Evolutionary conservation across 2,888 invertebrate species (phyloP), one percentile per base, ranked within the genome.

Genomic region (Choreutis nemorana): DNA sequence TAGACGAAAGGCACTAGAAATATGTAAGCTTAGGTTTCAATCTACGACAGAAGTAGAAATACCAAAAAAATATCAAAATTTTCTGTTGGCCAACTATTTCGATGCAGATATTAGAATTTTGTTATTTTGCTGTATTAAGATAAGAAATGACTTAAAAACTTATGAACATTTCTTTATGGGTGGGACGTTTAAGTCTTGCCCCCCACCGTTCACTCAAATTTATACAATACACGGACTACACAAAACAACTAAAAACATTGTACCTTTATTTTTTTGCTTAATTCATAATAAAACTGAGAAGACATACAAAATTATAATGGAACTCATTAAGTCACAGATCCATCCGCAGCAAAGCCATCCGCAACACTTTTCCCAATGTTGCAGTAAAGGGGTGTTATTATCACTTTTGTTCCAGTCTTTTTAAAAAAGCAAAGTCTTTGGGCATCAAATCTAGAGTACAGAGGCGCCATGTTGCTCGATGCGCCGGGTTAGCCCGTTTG

Each of bases 291-390:
- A 20, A 14, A 11, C 18, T 13, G 12, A 20, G 7, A 8, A 12
- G 21, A 20, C 28, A 7, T 28, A 28, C 20, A 20, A 28, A 12
- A 21, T 20, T 20, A 21, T 28, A 21, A 13, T 28, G 14, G 5
- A 11, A 13, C 13, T 28, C 10, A 20, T 28, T 12, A 28, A 20
- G 7, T 20, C 20, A 5, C 26, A 28, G 14, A 12, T 28, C 12
- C 28, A 11, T 2, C 13, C 18, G 11, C 21, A 12, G 8, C n/a
- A 13, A 14, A 28, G 20, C 28, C 12, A 18, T 28, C 14, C 18
- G 9, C 11, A 12, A 28, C 12, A 14, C 21, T 8, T 21, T 28
- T 11, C 28, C 28, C 7, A 9, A 28, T 18, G 21, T 20, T 21
- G 12, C 12, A 13, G 20, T 28, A 4, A 18, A 21, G 13, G 28